Evolutionary conservation across 1,140 invertebrate species (phyloP).

Genomic region (Belonocnema kinseyi): DNA sequence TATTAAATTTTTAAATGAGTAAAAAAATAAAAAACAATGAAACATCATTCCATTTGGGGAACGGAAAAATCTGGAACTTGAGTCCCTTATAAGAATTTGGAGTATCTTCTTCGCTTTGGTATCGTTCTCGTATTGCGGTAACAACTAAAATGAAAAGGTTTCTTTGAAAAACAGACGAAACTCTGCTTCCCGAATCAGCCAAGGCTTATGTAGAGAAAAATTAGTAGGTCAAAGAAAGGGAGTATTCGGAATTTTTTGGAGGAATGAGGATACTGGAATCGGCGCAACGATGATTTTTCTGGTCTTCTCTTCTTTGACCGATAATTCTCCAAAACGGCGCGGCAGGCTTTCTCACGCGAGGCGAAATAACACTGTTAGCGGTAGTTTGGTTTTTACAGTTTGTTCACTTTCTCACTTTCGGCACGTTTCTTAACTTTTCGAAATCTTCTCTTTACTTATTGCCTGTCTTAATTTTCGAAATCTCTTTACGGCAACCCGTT

Average conservation of each 20-base stretch:
- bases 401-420: not conserved
- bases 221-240: not conserved
- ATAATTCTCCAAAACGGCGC: not conserved
- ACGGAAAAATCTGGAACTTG: not conserved
- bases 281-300: not conserved
- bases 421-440: not conserved
- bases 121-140: not conserved
- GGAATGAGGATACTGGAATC: not conserved
- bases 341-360: not conserved
- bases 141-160: not conserved
- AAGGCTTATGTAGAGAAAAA: not conserved
- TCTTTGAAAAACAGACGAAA: conserved; percentile 11
- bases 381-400: not conserved
- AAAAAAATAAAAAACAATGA: not conserved
- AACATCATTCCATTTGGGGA: not conserved
- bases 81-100: not conserved
- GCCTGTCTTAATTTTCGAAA: not conserved
- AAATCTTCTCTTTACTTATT: not conserved
- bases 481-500: not conserved
- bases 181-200: not conserved
- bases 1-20: not conserved
- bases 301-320: not conserved
- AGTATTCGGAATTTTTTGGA: not conserved
- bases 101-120: not conserved
- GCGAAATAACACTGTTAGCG: not conserved